These are phyloP conservation scores for Cacatua alba DNA, from an alignment of 2,113 vertebrate genomes.

Conservation along the genomic window DNA sequence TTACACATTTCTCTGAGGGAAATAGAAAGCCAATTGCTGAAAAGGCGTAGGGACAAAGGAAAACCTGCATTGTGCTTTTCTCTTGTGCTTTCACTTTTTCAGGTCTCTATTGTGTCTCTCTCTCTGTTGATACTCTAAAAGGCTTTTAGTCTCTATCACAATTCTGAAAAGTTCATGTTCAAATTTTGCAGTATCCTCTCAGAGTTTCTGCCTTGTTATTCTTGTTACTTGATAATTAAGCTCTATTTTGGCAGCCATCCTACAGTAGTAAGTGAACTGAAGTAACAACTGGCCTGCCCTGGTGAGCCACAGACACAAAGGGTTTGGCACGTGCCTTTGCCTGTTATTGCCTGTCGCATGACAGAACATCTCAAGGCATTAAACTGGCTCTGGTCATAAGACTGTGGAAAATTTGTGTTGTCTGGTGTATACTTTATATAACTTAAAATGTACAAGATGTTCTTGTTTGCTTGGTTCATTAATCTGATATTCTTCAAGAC, in stretches of 20 bases:
- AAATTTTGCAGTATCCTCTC: not conserved
- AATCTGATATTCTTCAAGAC: not conserved
- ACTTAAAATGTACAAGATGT: not conserved
- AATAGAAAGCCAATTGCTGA: not conserved
- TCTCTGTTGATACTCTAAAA: not conserved
- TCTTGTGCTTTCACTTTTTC: not conserved
- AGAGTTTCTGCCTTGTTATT: not conserved
- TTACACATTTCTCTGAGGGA: not conserved
- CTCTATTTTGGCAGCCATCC: not conserved
- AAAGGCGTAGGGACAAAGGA: not conserved
- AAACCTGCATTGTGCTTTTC: not conserved
- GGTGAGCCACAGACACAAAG: not conserved
- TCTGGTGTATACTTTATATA: not conserved
- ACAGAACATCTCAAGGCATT: not conserved
- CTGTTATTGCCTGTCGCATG: not conserved
- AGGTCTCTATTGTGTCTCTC: not conserved
- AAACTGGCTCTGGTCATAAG: not conserved
- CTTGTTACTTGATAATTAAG: not conserved
- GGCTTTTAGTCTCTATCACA: not conserved
- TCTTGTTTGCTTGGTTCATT: not conserved
- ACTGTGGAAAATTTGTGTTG: not conserved
- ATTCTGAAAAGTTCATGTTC: not conserved
- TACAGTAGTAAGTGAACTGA: not conserved
- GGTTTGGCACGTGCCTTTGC: not conserved
- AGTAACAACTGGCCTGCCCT: not conserved